A percentile compares a stretch with the other conserved stretches of the same genome.
These are phyloP conservation scores for Phrynosoma platyrhinos DNA, from an alignment of 2,113 vertebrate genomes.

Conservation along the genomic window DNA sequence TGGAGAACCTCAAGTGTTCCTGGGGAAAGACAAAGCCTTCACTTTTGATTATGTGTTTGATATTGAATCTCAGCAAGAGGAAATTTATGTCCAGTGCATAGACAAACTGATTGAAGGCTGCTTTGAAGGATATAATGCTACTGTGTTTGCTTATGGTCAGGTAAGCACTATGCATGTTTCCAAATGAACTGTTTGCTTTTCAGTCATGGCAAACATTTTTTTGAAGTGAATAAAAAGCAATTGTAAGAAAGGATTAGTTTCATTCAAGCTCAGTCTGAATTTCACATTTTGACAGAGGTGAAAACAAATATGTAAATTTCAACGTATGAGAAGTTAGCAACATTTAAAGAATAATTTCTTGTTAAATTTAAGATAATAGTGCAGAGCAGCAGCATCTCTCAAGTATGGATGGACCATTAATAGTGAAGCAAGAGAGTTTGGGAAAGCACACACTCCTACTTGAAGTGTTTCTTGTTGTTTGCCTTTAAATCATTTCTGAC, in stretches of 20 bases:
- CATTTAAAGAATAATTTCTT: not conserved
- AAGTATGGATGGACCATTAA: not conserved
- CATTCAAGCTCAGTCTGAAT: not conserved
- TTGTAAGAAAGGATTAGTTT: not conserved
- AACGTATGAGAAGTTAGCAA: not conserved
- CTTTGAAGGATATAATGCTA: slow-evolving; percentile 97
- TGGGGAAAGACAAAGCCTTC: slow-evolving; percentile 98
- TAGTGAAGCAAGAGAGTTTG: not conserved
- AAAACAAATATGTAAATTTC: not conserved
- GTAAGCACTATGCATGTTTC: slow-evolving; percentile 71
- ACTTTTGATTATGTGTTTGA: slow-evolving; percentile 96
- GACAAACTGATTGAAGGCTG: slow-evolving; percentile 96
- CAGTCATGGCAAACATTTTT: not conserved
- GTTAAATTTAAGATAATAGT: not conserved
- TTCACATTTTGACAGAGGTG: not conserved
- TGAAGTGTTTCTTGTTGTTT: not conserved
- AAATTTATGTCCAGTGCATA: slow-evolving; percentile 90
- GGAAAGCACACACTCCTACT: not conserved
- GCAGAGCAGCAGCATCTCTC: not conserved
- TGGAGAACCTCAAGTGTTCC: slow-evolving; percentile 93
- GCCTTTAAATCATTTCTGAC: too few relatives aligned
- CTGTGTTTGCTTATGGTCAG: slow-evolving; percentile 97
- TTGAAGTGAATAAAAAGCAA: not conserved
- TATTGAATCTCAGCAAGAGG: slow-evolving; percentile 90
- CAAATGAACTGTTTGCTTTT: slow-evolving; percentile 30